Conservation (phyloP, 2,113 vertebrate genomes). For the Addax nasomaculatus region DNA sequence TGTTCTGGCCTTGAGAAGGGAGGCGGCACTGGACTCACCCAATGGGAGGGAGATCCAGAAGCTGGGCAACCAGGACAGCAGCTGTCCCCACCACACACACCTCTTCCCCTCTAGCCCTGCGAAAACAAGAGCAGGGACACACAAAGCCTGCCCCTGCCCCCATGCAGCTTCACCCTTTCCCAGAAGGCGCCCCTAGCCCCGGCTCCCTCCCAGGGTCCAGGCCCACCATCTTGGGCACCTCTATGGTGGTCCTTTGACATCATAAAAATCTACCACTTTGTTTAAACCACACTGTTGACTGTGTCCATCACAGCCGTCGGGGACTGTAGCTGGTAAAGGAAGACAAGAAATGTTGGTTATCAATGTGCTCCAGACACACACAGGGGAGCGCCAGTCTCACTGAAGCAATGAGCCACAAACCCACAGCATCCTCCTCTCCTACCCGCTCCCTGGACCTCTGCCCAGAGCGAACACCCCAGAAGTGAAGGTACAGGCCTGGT, state of each 20-base stretch:
- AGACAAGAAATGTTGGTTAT: accelerated
- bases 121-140: neutral
- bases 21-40: neutral
- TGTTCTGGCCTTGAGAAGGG: neutral
- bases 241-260: accelerated
- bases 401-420: neutral
- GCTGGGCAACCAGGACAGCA: accelerated
- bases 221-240: neutral
- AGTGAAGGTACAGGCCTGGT: neutral
- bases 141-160: accelerated
- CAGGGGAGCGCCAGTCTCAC: accelerated
- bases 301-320: accelerated
- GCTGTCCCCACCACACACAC: accelerated
- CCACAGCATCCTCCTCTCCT: neutral
- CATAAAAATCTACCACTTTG: neutral
- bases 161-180: accelerated
- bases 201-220: neutral
- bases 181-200: neutral
- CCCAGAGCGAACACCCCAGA: neutral
- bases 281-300: accelerated
- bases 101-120: accelerated
- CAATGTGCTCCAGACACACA: accelerated
- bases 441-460: accelerated
- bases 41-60: neutral
- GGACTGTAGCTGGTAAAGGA: accelerated